phyloP scores from a whole-genome alignment of 1,140 invertebrate species.

The Bathynomus jamesi region DNA sequence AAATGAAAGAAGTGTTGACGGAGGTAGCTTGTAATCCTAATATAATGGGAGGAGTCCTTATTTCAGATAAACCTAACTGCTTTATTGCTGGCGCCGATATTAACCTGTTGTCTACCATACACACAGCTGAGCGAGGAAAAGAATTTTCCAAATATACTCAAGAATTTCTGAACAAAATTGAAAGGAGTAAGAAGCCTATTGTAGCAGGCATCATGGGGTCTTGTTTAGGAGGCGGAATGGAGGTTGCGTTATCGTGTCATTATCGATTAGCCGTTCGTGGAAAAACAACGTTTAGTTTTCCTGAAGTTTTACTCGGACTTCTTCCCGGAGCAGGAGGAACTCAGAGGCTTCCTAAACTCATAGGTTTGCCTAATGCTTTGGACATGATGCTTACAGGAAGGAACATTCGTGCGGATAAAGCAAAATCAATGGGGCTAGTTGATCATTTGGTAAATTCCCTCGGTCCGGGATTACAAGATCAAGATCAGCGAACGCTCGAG shows the following conservation, averaged over 20 bases:
- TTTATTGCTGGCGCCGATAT: constrained; percentile 99
- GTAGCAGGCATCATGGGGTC: constrained; percentile 93
- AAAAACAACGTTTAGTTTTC: constrained; percentile 80
- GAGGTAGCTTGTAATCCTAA: constrained; percentile 62
- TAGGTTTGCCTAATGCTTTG: constrained; percentile 71
- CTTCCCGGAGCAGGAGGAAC: constrained; percentile 92
- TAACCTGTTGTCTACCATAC: constrained; percentile 55
- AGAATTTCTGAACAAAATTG: constrained; percentile 66
- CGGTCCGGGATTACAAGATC: constrained; percentile 66
- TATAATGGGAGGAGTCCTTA: constrained; percentile 79
- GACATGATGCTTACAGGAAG: constrained; percentile 91
- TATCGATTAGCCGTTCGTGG: constrained; percentile 83
- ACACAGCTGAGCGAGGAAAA: constrained; percentile 68
- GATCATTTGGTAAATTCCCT: constrained; percentile 82
- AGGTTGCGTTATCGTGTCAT: constrained; percentile 51
- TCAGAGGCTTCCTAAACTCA: constrained; percentile 74
- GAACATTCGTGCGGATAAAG: constrained; percentile 77
- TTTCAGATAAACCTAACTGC: constrained; percentile 87
- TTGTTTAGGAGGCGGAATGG: constrained; percentile 94
- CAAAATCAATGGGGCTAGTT: constrained; percentile 89
- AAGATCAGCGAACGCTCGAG: constrained; percentile 63
- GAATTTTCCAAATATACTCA: constrained; percentile 57
- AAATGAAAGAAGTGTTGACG: constrained; percentile 63
- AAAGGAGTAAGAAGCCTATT: constrained; percentile 78
- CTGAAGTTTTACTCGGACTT: constrained; percentile 91